Evolutionary conservation across 2,113 vertebrate species (phyloP).

Genomic region (Terrapene triunguis): DNA sequence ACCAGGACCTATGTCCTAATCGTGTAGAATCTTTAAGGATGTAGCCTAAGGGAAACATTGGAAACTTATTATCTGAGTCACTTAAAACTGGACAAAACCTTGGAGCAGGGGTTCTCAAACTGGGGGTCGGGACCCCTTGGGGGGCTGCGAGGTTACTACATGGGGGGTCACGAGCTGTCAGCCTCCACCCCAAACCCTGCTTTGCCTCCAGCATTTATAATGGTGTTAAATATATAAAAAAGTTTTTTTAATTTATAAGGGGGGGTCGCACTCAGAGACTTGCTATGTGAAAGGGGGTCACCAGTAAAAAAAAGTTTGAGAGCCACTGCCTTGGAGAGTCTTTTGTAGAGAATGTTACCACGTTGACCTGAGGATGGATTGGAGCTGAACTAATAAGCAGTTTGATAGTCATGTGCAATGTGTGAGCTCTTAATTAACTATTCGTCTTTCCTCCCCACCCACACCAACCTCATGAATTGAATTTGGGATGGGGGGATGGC

Average conservation of each 20-base stretch:
- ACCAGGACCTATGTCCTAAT: background rate
- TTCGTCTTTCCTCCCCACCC: too few relatives aligned
- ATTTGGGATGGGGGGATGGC: fast-evolving
- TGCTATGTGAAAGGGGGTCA: too few relatives aligned
- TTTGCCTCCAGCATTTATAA: too few relatives aligned
- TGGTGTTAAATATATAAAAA: too few relatives aligned
- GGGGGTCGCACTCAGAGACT: too few relatives aligned
- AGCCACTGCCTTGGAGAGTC: background rate
- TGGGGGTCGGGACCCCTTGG: too few relatives aligned
- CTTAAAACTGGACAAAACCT: background rate
- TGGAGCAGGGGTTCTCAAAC: background rate
- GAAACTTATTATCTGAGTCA: background rate
- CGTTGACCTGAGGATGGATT: background rate
- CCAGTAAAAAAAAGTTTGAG: too few relatives aligned
- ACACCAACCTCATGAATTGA: fast-evolving
- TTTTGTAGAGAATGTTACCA: background rate
- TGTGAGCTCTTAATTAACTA: fast-evolving
- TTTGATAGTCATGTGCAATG: fast-evolving
- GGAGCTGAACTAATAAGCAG: fast-evolving
- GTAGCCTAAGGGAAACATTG: background rate
- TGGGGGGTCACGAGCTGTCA: too few relatives aligned
- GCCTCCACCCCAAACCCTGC: too few relatives aligned
- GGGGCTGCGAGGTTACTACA: too few relatives aligned
- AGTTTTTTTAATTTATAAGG: too few relatives aligned
- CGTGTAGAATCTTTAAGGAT: background rate